Base-by-base conservation (phyloP, 2,888 invertebrate species). In the Mythimna albipuncta region DNA sequence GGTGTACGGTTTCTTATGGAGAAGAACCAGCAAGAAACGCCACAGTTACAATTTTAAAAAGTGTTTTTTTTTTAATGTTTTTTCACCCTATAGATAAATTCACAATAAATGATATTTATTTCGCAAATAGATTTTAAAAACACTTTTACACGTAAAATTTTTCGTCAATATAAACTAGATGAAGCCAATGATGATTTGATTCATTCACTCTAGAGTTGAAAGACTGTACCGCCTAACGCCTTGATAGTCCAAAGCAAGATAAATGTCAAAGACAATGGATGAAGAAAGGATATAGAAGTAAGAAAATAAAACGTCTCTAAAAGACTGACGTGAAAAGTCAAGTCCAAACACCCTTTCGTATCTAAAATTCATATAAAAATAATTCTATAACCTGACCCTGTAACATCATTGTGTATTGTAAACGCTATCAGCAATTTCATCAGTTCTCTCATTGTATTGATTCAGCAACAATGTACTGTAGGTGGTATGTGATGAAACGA, bases 341-440 rank as follows among this genome's bases (percentile, higher is more conserved):
- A 44, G 3, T 38, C 57, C 21, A 67, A 59, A 38, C 10, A 50
- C n/a, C n/a, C 35, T 77, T 77, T 61, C n/a, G 10, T 59, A 59
- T 68, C 26, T 71, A 54, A 38, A 41, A 54, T 63, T 32, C 1
- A 9, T 10, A 66, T 74, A 74, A 7, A 50, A 54, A 44, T 58
- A 13, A 35, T 41, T 21, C 9, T 66, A 47, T 44, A 32, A 58
- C 71, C 64, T 26, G 26, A 69, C 44, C 11, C 41, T 63, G n/a
- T 58, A 70, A 65, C 73, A 47, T 67, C 69, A 81, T 63, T 68
- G 62, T 54, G 63, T 62, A 83, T 82, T 82, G 84, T 82, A 59
- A 59, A 71, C n/a, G 41, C 64, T 77, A 82, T 82, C 82, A 55
- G 10, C 2, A 72, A 83, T 75, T 69, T 80, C 72, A 82, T 82